Percentiles rank a stretch among this genome's conserved stretches.
phyloP scores from a whole-genome alignment of 2,888 invertebrate species.

The Tortricodes alternella region DNA sequence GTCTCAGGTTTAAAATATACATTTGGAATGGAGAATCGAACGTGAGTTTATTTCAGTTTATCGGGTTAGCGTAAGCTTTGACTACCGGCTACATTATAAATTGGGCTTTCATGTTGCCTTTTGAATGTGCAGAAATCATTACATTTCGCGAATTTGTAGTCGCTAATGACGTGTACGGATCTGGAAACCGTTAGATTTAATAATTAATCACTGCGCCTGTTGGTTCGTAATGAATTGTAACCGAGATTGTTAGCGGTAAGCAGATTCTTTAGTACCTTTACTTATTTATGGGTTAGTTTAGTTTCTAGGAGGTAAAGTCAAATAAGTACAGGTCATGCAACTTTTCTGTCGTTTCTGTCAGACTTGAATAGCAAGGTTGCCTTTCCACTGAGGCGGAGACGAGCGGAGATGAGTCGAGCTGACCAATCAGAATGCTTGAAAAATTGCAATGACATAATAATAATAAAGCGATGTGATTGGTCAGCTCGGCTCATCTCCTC shows the following conservation, averaged over 20 bases:
- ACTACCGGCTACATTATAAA: conserved; percentile 39
- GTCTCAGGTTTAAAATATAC: conserved; percentile 33
- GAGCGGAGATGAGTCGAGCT: too few relatives aligned
- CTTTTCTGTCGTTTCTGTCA: too few relatives aligned
- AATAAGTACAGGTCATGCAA: too few relatives aligned
- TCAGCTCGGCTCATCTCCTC: too few relatives aligned
- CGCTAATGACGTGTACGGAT: conserved; percentile 6
- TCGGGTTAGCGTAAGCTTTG: conserved; percentile 43
- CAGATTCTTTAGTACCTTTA: too few relatives aligned
- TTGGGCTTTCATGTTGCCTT: conserved; percentile 20
- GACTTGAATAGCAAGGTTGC: not conserved
- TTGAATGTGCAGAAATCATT: conserved; percentile 24
- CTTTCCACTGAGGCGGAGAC: too few relatives aligned
- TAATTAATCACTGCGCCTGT: not conserved
- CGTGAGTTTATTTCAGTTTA: conserved; percentile 46
- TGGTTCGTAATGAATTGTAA: not conserved
- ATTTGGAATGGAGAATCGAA: conserved; percentile 30
- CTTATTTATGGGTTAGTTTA: too few relatives aligned
- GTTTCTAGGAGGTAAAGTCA: too few relatives aligned
- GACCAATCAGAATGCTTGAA: too few relatives aligned
- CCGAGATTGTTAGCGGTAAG: not conserved
- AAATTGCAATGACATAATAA: too few relatives aligned
- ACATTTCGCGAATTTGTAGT: conserved; percentile 11
- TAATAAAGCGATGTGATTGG: too few relatives aligned
- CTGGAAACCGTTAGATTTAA: not conserved